These are phyloP conservation scores for Cromileptes altivelis DNA, from an alignment of 2,113 vertebrate genomes.

Conservation along the genomic window DNA sequence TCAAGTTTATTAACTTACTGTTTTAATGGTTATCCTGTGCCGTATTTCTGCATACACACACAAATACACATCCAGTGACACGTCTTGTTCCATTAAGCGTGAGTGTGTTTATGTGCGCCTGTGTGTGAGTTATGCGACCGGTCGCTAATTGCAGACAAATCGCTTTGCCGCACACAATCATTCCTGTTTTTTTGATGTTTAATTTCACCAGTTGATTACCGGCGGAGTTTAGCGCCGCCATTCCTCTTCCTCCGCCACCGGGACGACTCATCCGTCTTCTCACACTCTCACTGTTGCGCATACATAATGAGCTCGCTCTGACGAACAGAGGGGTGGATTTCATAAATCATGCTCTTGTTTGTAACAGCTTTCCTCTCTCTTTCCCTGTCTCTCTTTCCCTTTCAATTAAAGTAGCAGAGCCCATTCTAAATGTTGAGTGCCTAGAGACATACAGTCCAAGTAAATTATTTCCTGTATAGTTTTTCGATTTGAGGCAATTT, in stretches of 20 bases:
- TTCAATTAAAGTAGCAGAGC: constrained; percentile 77
- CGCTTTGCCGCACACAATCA: constrained; percentile 88
- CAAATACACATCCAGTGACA: constrained; percentile 60
- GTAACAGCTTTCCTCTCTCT: constrained; percentile 81
- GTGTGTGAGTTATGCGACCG: constrained; percentile 80
- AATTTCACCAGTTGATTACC: constrained; percentile 88
- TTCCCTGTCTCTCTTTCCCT: constrained; percentile 72
- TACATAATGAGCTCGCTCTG: constrained; percentile 83
- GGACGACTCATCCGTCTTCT: constrained; percentile 83
- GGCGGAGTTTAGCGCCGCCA: constrained; percentile 79
- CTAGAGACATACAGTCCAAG: constrained; percentile 67
- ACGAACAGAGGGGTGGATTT: constrained; percentile 85
- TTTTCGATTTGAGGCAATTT: constrained; percentile 68
- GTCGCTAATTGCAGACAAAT: constrained; percentile 88
- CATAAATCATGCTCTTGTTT: constrained; percentile 89
- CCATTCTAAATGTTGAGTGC: constrained; percentile 68
- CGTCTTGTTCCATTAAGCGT: constrained; percentile 70
- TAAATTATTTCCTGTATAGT: constrained; percentile 69
- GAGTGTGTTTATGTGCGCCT: constrained; percentile 74
- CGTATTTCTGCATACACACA: constrained; percentile 51
- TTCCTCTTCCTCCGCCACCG: constrained; percentile 79
- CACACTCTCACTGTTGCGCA: constrained; percentile 70
- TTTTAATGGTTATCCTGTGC: constrained; percentile 76
- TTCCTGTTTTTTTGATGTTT: constrained; percentile 86
- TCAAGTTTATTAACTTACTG: constrained; percentile 80